phyloP scores from a whole-genome alignment of 2,888 invertebrate genomes.

The Camptogramma bilineatum region DNA sequence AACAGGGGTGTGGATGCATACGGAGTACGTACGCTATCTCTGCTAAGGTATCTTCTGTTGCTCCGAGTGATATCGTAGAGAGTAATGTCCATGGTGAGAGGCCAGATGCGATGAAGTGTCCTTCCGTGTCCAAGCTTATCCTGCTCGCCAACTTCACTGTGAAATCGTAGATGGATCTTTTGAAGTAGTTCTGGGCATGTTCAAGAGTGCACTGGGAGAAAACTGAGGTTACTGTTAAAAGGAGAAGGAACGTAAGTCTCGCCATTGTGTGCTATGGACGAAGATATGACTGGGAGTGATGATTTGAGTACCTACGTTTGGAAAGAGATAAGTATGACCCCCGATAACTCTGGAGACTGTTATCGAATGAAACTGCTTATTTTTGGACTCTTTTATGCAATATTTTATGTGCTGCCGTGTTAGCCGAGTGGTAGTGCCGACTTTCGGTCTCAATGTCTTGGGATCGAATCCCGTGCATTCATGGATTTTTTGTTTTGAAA shows the following conservation, averaged over 20 bases:
- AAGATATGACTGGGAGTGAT: constrained; percentile 44
- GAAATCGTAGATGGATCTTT: constrained; percentile 62
- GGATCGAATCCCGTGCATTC: too few relatives aligned
- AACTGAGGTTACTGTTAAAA: constrained; percentile 46
- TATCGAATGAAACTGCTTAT: constrained; percentile 8
- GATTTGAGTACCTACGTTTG: constrained; percentile 45
- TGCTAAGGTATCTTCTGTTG: constrained; percentile 56
- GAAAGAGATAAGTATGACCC: constrained; percentile 52
- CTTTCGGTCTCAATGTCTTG: too few relatives aligned
- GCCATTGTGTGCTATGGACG: constrained; percentile 52
- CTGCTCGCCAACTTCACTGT: constrained; percentile 54
- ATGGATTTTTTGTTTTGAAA: too few relatives aligned
- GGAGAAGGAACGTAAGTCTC: constrained; percentile 48
- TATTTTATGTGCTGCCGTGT: not conserved
- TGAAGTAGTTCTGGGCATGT: constrained; percentile 49
- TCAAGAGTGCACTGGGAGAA: constrained; percentile 54
- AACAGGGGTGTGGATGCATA: constrained; percentile 63
- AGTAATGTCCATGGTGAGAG: constrained; percentile 72
- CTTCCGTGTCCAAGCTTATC: constrained; percentile 64
- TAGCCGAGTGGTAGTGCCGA: not conserved
- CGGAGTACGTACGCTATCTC: constrained; percentile 62
- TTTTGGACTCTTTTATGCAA: constrained; percentile 14
- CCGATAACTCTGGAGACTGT: constrained; percentile 43
- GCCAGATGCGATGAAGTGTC: constrained; percentile 70
- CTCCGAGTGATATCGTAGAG: constrained; percentile 64